Base-by-base conservation (phyloP, 2,113 vertebrate species). In the Poicephalus meyeri region DNA sequence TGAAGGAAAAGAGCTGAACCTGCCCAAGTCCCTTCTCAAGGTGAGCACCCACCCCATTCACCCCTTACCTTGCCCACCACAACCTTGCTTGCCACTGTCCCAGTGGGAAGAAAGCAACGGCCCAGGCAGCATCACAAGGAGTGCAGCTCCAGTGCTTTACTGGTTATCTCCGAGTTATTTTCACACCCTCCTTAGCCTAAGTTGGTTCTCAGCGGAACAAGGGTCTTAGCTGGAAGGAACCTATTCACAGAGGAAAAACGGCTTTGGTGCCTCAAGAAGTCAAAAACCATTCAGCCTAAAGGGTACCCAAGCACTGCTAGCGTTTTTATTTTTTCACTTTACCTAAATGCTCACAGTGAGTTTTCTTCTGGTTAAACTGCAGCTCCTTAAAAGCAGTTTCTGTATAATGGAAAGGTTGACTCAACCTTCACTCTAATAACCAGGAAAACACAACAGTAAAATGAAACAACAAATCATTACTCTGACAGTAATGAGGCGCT, bases 381-480 rank as follows among this genome's bases (percentile, higher is more conserved):
- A 77, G 60, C 91, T 61, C 47, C 31, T 87, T 85, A 86, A 86
- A 89, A 90, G 53, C 50, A 91, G 35, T 86, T 94, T 95, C 56
- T 80, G 35, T 80, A 65, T 35, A 89, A 81, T 78, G 52, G 39
- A 97, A 94, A 58, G 50, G 66, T 23, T 79, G 79, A 92, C 61
- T 96, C 66, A 88, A 42, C 8, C 58, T 81, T 89, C 55, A 29
- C 33, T 86, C 41, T 88, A 94, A 93, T 92, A 82, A 92, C 53
- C 65, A 71, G 70, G n/a, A 85, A 96, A 96, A 90, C 42, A 82
- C 52, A 86, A 76, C 39, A 47, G 31, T 63, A 42, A 88, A 95
- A 96, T 86, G 49, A 92, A 97, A 88, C 31, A 94, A 88, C 76
- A 95, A 86, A 93, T 95, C 56, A 71, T 53, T n/a, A 41, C 23